Conservation (phyloP, 2,888 invertebrate genomes). For the Clanis bilineata region DNA sequence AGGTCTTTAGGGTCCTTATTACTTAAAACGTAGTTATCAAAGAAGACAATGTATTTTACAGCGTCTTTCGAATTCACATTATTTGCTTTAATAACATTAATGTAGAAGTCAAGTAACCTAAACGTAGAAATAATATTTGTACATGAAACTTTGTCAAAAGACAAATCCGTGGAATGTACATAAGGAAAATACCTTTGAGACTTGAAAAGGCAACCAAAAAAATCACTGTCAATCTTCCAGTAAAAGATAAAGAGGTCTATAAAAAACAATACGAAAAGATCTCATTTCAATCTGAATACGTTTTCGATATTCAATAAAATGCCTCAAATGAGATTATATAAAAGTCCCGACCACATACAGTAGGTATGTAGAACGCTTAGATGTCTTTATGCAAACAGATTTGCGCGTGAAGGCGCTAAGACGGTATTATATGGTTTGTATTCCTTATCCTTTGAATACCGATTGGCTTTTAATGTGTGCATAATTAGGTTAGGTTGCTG, state of each 20-base stretch:
- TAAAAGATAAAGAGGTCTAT: conserved; percentile 48
- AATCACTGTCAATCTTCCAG: conserved; percentile 52
- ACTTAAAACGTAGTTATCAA: no score
- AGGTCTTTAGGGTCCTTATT: no score
- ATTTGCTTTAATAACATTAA: background rate
- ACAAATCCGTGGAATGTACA: conserved; percentile 8
- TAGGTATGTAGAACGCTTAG: conserved; percentile 13
- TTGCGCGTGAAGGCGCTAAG: background rate
- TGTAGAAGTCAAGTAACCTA: background rate
- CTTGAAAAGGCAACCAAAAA: conserved; percentile 46
- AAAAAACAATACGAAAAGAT: conserved; percentile 63
- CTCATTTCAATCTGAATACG: conserved; percentile 69
- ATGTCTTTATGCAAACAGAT: background rate
- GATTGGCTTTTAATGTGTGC: background rate
- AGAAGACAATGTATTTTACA: no score
- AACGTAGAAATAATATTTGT: background rate
- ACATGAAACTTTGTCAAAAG: background rate
- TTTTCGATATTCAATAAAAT: conserved; percentile 75
- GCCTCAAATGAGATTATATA: conserved; percentile 64
- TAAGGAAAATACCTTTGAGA: conserved; percentile 28
- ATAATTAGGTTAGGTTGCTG: no score
- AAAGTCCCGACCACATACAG: conserved; percentile 52
- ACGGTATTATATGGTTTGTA: background rate
- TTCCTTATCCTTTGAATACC: background rate
- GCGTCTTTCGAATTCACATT: background rate